Conservation (phyloP, 2,888 invertebrate species). For the Drosophila stalkeri region DNA sequence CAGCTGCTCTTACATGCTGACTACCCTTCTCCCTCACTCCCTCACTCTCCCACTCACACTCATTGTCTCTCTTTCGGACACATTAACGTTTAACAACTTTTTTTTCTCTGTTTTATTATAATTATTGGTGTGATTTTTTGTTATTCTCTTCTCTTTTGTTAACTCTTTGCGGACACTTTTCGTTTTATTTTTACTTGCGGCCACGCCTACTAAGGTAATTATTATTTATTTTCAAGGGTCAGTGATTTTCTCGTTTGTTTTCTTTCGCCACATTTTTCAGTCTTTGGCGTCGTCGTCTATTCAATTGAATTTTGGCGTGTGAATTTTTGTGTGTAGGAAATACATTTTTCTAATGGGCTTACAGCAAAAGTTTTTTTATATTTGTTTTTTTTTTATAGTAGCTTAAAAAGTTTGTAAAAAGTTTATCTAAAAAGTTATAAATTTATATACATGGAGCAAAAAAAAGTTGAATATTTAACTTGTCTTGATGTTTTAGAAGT, state of each 20-base stretch:
- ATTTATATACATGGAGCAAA: neutral
- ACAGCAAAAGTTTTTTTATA: neutral
- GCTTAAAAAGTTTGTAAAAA: neutral
- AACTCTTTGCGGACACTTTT: constrained; percentile 46
- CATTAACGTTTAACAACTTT: constrained; percentile 47
- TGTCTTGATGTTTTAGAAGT: neutral
- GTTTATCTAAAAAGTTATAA: neutral
- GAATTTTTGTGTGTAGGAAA: constrained; percentile 33
- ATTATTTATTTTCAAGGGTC: constrained; percentile 71
- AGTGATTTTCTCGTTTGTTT: constrained; percentile 58
- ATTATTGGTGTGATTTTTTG: constrained; percentile 54
- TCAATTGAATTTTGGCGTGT: constrained; percentile 62
- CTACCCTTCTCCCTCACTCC: neutral
- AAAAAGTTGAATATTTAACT: no score
- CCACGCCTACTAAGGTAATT: constrained; percentile 38
- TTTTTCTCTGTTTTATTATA: constrained; percentile 39
- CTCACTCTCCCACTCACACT: constrained; percentile 1
- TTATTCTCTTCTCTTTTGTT: constrained; percentile 39
- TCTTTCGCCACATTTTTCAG: constrained; percentile 15
- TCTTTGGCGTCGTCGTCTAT: constrained; percentile 10
- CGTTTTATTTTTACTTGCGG: constrained; percentile 14
- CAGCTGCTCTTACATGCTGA: constrained; percentile 6
- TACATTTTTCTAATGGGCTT: constrained; percentile 7
- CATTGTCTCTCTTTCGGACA: constrained; percentile 21
- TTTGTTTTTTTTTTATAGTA: neutral